These are phyloP conservation scores for Callyntrura sp. DNA, from an alignment of 2,888 invertebrate genomes.

Conservation along the genomic window DNA sequence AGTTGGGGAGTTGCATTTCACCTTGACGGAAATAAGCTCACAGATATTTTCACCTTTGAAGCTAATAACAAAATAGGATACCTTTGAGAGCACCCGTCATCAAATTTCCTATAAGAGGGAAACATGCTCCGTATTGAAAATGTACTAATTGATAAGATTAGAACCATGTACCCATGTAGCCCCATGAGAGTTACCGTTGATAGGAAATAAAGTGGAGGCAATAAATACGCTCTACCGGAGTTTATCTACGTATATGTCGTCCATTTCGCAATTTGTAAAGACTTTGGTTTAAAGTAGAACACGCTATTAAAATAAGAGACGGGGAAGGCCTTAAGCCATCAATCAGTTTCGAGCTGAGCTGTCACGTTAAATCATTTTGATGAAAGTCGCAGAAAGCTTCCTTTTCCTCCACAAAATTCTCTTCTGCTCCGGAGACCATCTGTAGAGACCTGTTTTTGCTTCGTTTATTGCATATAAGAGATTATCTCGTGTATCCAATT, in stretches of 20 bases:
- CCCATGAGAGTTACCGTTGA: not conserved
- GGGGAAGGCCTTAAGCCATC: conserved; percentile 40
- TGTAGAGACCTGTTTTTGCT: not conserved
- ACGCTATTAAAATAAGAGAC: conserved; percentile 41
- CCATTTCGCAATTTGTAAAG: not conserved
- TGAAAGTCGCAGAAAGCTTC: not conserved
- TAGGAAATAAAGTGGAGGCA: not conserved
- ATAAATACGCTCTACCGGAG: too few relatives aligned
- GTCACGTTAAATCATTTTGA: not conserved
- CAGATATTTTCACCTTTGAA: too few relatives aligned
- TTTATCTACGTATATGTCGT: not conserved
- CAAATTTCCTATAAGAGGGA: not conserved
- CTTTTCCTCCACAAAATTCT: too few relatives aligned
- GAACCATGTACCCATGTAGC: not conserved
- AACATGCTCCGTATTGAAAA: too few relatives aligned
- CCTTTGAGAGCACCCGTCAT: not conserved
- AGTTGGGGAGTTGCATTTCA: too few relatives aligned
- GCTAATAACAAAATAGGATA: too few relatives aligned
- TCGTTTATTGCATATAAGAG: not conserved
- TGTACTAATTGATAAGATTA: not conserved
- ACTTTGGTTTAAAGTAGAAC: not conserved
- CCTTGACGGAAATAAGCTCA: too few relatives aligned
- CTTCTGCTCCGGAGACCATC: not conserved
- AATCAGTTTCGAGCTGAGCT: conserved; percentile 3
- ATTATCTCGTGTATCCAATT: not conserved